Percentiles rank a stretch among this genome's conserved stretches.
Conservation (phyloP, 2,797 vertebrate species). For the Sebastes hopkinsi region DNA sequence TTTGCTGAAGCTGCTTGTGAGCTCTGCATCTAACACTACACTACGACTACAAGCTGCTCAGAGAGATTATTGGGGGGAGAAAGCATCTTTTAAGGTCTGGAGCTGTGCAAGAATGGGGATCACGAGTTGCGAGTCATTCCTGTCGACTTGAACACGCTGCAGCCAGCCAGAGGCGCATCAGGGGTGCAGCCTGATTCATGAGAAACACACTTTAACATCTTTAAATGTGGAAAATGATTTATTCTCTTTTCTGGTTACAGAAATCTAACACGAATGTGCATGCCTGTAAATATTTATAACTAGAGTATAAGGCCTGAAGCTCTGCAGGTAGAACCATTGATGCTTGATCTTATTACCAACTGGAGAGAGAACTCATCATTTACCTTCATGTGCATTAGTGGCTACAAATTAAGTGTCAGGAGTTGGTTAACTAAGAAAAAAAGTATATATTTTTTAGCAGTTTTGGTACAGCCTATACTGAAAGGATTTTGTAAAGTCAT, state of each 20-base stretch:
- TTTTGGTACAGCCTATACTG: neutral
- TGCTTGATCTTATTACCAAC: neutral
- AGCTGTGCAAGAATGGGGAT: slow-evolving; percentile 42
- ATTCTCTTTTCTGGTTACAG: neutral
- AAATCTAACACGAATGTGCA: neutral
- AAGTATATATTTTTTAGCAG: neutral
- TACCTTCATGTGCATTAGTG: neutral
- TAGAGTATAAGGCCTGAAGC: neutral
- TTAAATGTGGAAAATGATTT: neutral
- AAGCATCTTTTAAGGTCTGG: slow-evolving; percentile 64
- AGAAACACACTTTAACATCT: neutral
- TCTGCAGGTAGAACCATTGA: neutral
- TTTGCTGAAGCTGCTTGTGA: slow-evolving; percentile 8
- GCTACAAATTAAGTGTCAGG: neutral
- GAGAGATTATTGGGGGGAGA: slow-evolving; percentile 44
- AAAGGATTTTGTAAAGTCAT: neutral
- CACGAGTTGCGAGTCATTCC: slow-evolving; percentile 78
- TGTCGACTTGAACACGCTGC: slow-evolving; percentile 46
- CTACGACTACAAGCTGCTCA: slow-evolving; percentile 50
- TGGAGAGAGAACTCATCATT: neutral
- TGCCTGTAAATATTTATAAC: neutral
- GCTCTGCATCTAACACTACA: slow-evolving; percentile 43
- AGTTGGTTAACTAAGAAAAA: neutral
- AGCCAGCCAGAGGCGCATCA: slow-evolving; percentile 45
- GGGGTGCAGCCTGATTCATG: slow-evolving; percentile 2